Evolutionary conservation across 2,888 invertebrate genomes (phyloP).

Genomic region (Matsumyia berberina): DNA sequence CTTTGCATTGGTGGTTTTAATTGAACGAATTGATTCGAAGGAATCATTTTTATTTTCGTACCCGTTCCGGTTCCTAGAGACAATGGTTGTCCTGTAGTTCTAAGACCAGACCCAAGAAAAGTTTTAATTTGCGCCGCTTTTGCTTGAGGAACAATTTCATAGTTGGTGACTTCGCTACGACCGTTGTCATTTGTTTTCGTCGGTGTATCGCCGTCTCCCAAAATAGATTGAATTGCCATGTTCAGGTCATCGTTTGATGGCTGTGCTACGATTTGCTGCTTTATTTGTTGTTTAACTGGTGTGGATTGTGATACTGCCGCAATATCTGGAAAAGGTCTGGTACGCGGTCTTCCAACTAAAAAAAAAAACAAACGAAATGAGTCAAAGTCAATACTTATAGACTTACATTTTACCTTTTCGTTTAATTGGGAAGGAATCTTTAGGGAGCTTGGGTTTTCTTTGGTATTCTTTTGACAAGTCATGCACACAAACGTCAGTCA

Average conservation of each 20-base stretch:
- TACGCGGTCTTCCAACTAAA: slow-evolving; percentile 85
- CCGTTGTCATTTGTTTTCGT: slow-evolving; percentile 67
- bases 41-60: slow-evolving; percentile 83
- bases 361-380: slow-evolving; percentile 72
- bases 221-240: slow-evolving; percentile 83
- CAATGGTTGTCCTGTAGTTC: slow-evolving; percentile 56
- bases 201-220: slow-evolving; percentile 80
- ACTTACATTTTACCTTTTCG: slow-evolving; percentile 82
- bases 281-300: slow-evolving; percentile 65
- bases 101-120: slow-evolving; percentile 46
- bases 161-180: slow-evolving; percentile 78
- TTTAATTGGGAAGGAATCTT: slow-evolving; percentile 83
- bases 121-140: slow-evolving; percentile 77
- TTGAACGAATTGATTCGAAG: slow-evolving; percentile 83
- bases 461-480: slow-evolving; percentile 57
- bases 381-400: slow-evolving; percentile 66
- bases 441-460: slow-evolving; percentile 79
- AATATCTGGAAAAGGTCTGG: slow-evolving; percentile 79
- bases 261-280: slow-evolving; percentile 77
- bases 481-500: slow-evolving; percentile 32
- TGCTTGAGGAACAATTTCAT: slow-evolving; percentile 79
- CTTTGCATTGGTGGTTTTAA: slow-evolving; percentile 80
- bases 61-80: slow-evolving; percentile 76
- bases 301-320: slow-evolving; percentile 22
- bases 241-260: slow-evolving; percentile 82